Percentiles rank a stretch among this genome's conserved stretches.
phyloP scores from a whole-genome alignment of 2,888 invertebrate genomes.

The Galerucella pusilla region DNA sequence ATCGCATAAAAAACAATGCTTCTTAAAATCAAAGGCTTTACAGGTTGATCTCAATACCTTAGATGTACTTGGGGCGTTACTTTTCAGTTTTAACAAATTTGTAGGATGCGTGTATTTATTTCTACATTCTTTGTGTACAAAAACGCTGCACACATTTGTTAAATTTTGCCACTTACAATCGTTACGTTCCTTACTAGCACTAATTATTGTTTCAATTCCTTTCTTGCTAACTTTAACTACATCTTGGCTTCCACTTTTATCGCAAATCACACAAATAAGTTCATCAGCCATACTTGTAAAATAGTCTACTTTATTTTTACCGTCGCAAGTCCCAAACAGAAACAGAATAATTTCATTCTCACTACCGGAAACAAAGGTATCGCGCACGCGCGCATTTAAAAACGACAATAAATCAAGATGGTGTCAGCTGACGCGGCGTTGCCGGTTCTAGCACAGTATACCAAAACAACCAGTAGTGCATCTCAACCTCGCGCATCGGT shows the following conservation, averaged over 20 bases:
- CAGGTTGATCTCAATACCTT: not conserved
- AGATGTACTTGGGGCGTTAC: not conserved
- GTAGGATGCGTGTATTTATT: not conserved
- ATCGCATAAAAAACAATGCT: not conserved
- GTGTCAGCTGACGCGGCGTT: not conserved
- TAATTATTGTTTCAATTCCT: not conserved
- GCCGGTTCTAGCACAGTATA: not conserved
- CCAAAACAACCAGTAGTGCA: too few species aligned
- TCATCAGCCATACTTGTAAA: not conserved
- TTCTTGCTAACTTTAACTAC: not conserved
- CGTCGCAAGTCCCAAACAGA: not conserved
- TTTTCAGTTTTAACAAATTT: not conserved
- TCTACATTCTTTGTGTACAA: not conserved
- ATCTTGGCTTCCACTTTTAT: too few species aligned
- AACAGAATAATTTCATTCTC: not conserved
- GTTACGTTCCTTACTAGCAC: not conserved
- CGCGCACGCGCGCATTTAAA: too few species aligned
- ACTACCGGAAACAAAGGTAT: not conserved
- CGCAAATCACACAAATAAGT: too few species aligned
- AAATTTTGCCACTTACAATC: not conserved
- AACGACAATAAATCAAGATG: not conserved
- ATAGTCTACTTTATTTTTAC: not conserved
- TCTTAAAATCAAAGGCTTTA: not conserved
- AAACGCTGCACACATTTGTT: not conserved
- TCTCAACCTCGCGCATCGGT: too few species aligned